Evolutionary conservation across 2,888 invertebrate species (phyloP).

Genomic region (Miltochrista miniata): DNA sequence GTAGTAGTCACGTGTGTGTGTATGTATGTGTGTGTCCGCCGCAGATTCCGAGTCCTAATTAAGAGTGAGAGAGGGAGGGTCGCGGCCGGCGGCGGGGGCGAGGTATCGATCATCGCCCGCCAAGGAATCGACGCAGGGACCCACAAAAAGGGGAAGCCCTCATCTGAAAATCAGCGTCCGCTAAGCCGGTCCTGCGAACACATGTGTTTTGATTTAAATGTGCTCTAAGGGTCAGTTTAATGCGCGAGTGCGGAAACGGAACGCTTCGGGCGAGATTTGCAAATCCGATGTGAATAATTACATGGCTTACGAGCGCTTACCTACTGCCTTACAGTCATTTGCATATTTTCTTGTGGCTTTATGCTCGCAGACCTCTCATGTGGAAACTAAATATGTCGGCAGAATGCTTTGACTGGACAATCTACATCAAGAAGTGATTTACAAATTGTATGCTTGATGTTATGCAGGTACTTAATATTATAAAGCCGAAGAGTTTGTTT

Average conservation of each 20-base stretch:
- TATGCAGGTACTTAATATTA: too few species aligned
- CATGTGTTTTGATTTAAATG: constrained; percentile 82
- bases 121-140: constrained; percentile 83
- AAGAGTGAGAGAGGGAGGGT: constrained; percentile 87
- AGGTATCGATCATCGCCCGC: constrained; percentile 81
- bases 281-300: constrained; percentile 83
- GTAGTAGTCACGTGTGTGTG: constrained; percentile 17
- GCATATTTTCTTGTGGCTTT: constrained; percentile 82
- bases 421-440: too few species aligned
- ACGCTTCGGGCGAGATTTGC: constrained; percentile 78
- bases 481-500: too few species aligned
- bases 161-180: constrained; percentile 80
- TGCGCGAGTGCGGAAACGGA: constrained; percentile 71
- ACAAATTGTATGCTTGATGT: too few species aligned
- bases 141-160: constrained; percentile 81
- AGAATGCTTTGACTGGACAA: constrained; percentile 28
- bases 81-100: constrained; percentile 72
- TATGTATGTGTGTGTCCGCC: constrained; percentile 88
- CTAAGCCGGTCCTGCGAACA: constrained; percentile 78
- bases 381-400: constrained; percentile 48
- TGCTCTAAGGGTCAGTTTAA: constrained; percentile 79
- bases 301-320: constrained; percentile 81
- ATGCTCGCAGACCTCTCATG: constrained; percentile 52
- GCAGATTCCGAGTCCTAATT: constrained; percentile 94
- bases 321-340: constrained; percentile 82